Percentiles rank a stretch among this genome's conserved stretches.
phyloP scores from a whole-genome alignment of 2,797 vertebrate species.

The Pampus argenteus region DNA sequence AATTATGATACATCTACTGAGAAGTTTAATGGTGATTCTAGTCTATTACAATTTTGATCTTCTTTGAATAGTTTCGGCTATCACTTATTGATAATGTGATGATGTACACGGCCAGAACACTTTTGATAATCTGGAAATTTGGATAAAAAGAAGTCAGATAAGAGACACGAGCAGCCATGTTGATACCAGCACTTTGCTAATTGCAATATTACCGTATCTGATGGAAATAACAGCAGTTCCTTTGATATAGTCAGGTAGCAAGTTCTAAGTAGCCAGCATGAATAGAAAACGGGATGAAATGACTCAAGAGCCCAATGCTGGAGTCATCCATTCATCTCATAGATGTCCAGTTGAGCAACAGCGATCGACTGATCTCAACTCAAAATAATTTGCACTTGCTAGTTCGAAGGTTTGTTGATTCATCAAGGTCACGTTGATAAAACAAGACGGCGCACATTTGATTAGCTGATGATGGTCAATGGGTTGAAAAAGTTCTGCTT shows the following conservation, averaged over 20 bases:
- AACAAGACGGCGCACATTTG: neutral
- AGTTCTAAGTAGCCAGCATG: neutral
- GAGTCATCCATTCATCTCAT: neutral
- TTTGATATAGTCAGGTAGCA: conserved; percentile 1
- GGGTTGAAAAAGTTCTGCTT: neutral
- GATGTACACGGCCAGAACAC: neutral
- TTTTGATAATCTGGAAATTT: neutral
- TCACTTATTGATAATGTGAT: neutral
- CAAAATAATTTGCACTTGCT: conserved; percentile 3
- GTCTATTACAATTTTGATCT: neutral
- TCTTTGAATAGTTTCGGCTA: neutral
- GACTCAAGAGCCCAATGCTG: neutral
- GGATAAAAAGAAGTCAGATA: neutral
- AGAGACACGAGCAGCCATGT: neutral
- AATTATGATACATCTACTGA: neutral
- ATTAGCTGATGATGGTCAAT: neutral
- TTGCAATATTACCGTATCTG: neutral
- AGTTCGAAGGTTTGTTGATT: neutral
- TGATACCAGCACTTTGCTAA: neutral
- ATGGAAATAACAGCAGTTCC: neutral
- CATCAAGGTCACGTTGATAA: neutral
- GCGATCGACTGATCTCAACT: neutral
- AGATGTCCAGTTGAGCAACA: neutral
- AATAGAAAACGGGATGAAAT: neutral
- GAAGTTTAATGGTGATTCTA: neutral